Percentiles rank a stretch among this genome's conserved stretches.
These are phyloP conservation scores for Nymphalis polychloros DNA, from an alignment of 2,888 invertebrate species.

Conservation along the genomic window DNA sequence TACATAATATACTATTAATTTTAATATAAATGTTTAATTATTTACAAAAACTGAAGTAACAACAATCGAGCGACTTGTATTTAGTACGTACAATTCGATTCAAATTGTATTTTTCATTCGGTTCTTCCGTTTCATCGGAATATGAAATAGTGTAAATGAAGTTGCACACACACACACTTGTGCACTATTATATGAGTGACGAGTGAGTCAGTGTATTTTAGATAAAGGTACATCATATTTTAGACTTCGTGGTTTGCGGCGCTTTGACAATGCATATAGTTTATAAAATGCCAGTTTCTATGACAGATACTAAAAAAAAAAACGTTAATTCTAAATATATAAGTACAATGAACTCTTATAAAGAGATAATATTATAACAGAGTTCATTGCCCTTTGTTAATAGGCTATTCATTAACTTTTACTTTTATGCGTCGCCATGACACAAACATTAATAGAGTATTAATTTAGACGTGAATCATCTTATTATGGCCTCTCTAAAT, in stretches of 20 bases:
- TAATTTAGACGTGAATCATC: slow-evolving; percentile 35
- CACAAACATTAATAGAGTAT: slow-evolving; percentile 31
- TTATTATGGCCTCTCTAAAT: slow-evolving; percentile 27
- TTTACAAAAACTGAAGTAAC: neutral
- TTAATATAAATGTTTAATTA: neutral
- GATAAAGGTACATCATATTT: too few relatives aligned
- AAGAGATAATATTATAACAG: slow-evolving; percentile 26
- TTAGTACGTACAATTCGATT: too few relatives aligned
- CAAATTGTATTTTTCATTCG: too few relatives aligned
- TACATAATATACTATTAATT: slow-evolving; percentile 1
- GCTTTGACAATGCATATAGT: too few relatives aligned
- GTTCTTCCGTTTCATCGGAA: too few relatives aligned
- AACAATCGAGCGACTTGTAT: neutral
- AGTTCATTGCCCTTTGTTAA: slow-evolving; percentile 33
- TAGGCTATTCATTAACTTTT: slow-evolving; percentile 35
- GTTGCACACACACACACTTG: too few relatives aligned
- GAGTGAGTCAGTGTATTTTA: too few relatives aligned
- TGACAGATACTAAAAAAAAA: neutral
- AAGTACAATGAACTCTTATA: neutral
- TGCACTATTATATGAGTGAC: too few relatives aligned
- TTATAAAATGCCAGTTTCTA: neutral
- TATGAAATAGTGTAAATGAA: too few relatives aligned
- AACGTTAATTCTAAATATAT: neutral
- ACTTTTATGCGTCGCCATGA: slow-evolving; percentile 37
- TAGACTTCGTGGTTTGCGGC: too few relatives aligned